Percentiles rank a stretch among this genome's conserved stretches.
phyloP scores from a whole-genome alignment of 64 coral and sea anemone species.

The Trachythela sp. region DNA sequence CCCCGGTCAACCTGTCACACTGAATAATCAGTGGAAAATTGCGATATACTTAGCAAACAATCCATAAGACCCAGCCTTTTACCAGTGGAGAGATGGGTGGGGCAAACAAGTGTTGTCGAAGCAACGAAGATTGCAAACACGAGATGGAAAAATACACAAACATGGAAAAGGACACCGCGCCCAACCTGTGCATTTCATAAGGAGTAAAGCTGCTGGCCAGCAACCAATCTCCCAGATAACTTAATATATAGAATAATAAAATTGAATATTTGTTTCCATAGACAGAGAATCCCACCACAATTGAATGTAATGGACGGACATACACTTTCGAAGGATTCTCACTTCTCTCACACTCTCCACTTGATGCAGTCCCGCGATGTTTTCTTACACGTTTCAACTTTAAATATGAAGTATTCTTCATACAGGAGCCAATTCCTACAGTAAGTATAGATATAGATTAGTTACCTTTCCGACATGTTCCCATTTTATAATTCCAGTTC shows the following conservation, averaged over 20 bases:
- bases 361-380: conserved; percentile 69
- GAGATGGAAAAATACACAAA: too few species aligned
- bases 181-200: neutral
- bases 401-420: conserved; percentile 74
- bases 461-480: neutral
- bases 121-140: too few species aligned
- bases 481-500: neutral
- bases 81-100: too few species aligned
- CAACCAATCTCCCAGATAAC: too few species aligned
- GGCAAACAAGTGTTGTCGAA: too few species aligned
- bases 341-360: conserved; percentile 63
- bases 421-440: conserved; percentile 70
- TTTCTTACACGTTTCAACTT: conserved; percentile 90
- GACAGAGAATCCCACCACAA: conserved; percentile 79
- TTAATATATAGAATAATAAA: too few species aligned
- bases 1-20: too few species aligned
- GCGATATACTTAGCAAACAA: too few species aligned
- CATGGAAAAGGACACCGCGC: too few species aligned
- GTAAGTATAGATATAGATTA: conserved; percentile 13
- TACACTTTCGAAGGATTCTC: conserved; percentile 98
- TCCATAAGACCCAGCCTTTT: too few species aligned
- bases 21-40: too few species aligned
- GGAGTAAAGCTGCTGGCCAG: neutral
- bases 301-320: conserved; percentile 43
- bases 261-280: conserved; percentile 13